phyloP scores from a whole-genome alignment of 2,797 vertebrate species.

The Pyrocephalus nanus region DNA sequence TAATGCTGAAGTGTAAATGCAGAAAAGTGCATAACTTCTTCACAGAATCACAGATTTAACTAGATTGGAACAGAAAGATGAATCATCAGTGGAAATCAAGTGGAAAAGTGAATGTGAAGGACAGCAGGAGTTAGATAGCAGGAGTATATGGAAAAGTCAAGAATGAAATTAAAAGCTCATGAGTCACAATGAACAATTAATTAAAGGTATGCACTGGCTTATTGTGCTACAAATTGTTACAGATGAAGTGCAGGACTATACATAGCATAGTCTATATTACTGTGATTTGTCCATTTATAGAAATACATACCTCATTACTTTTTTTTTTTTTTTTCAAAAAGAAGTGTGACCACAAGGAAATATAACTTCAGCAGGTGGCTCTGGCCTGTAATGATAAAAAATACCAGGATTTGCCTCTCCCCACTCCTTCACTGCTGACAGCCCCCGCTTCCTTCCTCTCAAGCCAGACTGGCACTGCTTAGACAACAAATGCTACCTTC shows the following conservation, averaged over 20 bases:
- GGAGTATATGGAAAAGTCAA: neutral
- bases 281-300: neutral
- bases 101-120: neutral
- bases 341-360: neutral
- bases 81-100: neutral
- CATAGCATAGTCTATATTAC: neutral
- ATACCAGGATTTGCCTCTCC: neutral
- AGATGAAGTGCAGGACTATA: neutral
- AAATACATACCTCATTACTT: neutral
- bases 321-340: neutral
- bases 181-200: neutral
- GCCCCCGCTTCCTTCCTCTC: neutral
- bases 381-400: neutral
- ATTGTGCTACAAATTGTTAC: neutral
- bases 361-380: neutral
- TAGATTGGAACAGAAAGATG: neutral
- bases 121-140: neutral
- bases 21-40: neutral
- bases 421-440: neutral
- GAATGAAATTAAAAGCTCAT: neutral
- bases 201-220: neutral
- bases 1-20: conserved; percentile 17
- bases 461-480: neutral
- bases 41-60: neutral
- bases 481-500: neutral